These are phyloP conservation scores for Acanthosepion esculentum DNA, from an alignment of 2,888 invertebrate species.

Conservation along the genomic window DNA sequence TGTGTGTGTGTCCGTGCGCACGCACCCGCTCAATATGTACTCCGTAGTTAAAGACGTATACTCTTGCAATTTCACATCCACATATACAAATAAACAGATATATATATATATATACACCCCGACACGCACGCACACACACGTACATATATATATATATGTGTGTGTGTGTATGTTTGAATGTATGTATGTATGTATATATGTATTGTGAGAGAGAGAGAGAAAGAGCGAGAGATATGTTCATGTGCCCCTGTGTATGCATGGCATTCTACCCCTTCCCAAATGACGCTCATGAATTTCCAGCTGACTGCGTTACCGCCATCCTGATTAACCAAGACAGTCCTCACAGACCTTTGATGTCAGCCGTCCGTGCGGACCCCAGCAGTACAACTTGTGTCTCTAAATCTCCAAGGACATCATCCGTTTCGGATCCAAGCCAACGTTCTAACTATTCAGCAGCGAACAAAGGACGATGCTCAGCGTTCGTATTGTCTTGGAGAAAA, in stretches of 20 bases:
- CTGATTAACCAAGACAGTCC: background rate
- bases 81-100: too few species aligned
- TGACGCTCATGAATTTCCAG: background rate
- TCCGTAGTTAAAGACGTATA: too few species aligned
- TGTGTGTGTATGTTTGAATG: too few species aligned
- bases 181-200: too few species aligned
- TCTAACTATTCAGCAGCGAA: background rate
- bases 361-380: background rate
- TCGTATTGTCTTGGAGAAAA: background rate
- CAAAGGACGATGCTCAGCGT: background rate
- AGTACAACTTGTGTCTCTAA: background rate
- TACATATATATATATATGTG: too few species aligned
- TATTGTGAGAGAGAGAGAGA: too few species aligned
- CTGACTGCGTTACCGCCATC: background rate
- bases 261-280: background rate
- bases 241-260: too few species aligned
- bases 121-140: too few species aligned
- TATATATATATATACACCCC: too few species aligned
- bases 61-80: too few species aligned
- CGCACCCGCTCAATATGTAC: too few species aligned
- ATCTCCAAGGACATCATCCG: background rate
- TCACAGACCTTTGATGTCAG: background rate
- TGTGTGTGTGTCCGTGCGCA: background rate
- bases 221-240: too few species aligned
- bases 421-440: background rate